Conservation (phyloP, 2,113 vertebrate species). For the Anguilla rostrata region DNA sequence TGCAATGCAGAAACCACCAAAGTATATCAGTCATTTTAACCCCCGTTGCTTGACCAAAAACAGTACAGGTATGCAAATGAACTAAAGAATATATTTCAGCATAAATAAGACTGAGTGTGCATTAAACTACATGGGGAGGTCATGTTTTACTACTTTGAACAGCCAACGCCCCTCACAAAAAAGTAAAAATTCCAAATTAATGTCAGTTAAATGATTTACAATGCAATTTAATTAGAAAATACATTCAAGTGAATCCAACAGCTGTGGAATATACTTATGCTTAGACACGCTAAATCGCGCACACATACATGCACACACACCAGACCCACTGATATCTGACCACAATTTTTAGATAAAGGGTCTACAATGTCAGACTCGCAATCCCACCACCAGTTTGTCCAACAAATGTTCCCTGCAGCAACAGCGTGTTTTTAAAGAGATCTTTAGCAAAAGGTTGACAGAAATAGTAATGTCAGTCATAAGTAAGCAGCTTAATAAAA, state of each 20-base stretch:
- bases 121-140: neutral
- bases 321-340: neutral
- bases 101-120: constrained; percentile 24
- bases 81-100: constrained; percentile 23
- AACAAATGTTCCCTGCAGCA: too few relatives aligned
- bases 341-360: neutral
- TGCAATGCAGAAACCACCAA: constrained; percentile 40
- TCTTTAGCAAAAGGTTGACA: neutral
- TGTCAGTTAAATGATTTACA: constrained; percentile 4
- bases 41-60: constrained; percentile 31
- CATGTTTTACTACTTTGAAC: constrained; percentile 5
- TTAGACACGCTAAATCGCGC: neutral
- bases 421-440: neutral
- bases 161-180: constrained; percentile 12
- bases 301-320: neutral
- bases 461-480: neutral
- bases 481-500: neutral
- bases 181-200: neutral
- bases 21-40: constrained; percentile 49
- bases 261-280: neutral
- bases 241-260: constrained; percentile 8
- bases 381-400: neutral
- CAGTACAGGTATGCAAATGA: constrained; percentile 45
- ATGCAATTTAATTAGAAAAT: neutral
- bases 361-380: neutral